A percentile compares a stretch with the other conserved stretches of the same genome.
phyloP scores from a whole-genome alignment of 2,113 vertebrate genomes.

The Scalopus aquaticus region DNA sequence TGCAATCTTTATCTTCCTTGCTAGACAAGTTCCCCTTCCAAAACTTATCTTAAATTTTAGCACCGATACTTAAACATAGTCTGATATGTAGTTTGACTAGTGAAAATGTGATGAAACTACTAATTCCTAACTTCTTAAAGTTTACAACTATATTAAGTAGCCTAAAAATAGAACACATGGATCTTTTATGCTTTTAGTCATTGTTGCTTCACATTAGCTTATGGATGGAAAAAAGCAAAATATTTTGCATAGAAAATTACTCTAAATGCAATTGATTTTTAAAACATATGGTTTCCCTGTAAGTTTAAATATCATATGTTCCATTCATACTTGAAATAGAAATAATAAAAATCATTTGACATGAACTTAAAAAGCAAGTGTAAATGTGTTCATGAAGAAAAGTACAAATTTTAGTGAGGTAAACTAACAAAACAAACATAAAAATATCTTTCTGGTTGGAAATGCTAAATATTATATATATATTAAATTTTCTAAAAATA shows the following conservation, averaged over 20 bases:
- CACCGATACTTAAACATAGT: not conserved
- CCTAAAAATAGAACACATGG: not conserved
- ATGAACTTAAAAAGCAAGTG: conserved; percentile 22
- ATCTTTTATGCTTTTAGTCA: not conserved
- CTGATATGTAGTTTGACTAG: not conserved
- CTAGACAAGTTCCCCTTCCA: not conserved
- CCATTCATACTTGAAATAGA: conserved; percentile 37
- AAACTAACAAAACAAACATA: conserved; percentile 6
- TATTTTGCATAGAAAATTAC: conserved; percentile 7
- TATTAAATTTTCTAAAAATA: not conserved
- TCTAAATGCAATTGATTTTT: conserved; percentile 28
- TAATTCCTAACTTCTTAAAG: not conserved
- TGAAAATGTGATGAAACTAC: not conserved
- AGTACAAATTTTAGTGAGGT: not conserved
- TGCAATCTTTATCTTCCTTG: not conserved
- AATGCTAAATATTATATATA: conserved; percentile 44
- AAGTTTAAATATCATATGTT: not conserved
- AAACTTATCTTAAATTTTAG: not conserved
- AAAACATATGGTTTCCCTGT: conserved; percentile 20
- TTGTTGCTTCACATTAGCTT: not conserved
- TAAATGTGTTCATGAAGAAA: not conserved
- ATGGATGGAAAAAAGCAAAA: not conserved
- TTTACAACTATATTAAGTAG: not conserved
- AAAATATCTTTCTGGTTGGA: not conserved
- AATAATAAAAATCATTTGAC: conserved; percentile 31